Base-by-base conservation (phyloP, 2,113 vertebrate genomes). In the Neolamprologus cancellatus region DNA sequence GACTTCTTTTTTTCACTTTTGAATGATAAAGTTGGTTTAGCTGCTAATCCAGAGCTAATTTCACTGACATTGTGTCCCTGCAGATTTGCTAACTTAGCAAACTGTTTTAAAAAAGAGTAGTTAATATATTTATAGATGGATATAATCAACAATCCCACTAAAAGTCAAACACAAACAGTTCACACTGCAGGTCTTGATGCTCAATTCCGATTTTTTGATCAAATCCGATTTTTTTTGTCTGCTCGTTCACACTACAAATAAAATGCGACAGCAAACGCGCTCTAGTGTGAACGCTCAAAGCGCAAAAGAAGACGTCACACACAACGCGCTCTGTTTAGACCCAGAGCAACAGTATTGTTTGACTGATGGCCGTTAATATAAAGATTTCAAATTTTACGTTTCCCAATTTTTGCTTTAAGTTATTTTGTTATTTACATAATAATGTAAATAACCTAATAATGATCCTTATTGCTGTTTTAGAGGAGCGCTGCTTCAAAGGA, bases 281-380 rank as follows among this genome's bases (percentile, higher is more conserved):
- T 44, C 41, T 2, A 44, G 41, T 44, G 41, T 44, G 13, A 15
- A 44, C 41, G 13, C 13, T 14, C 13, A 44, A 44, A 44, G 41
- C 5, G 9, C 36, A 5, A 36, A 36, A 5, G 4, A 44, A 44
- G 41, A 44, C 12, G 3, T 44, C 41, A 14, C 41, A 0, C 41
- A 44, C 2, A 44, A 14, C 13, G 0, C 3, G 13, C 41, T 44
- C 13, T 14, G 13, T 44, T 44, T 6, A 44, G 5, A 44, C 0
- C 0, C 41, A 44, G 41, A 44, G 0, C 41, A 13, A 41, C 41
- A 44, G 0, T 2, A 44, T 41, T 3, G 3, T 44, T 14, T 44
- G 41, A 44, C 41, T 0, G 12, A 44, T 44, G 41, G 5, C 0
- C 12, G 0, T 44, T 14, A 44, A 44, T 44, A 14, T 14, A 44